Percentiles rank a stretch among this genome's conserved stretches.
phyloP scores from a whole-genome alignment of 2,797 vertebrate genomes.

The Pipistrellus pygmaeus region DNA sequence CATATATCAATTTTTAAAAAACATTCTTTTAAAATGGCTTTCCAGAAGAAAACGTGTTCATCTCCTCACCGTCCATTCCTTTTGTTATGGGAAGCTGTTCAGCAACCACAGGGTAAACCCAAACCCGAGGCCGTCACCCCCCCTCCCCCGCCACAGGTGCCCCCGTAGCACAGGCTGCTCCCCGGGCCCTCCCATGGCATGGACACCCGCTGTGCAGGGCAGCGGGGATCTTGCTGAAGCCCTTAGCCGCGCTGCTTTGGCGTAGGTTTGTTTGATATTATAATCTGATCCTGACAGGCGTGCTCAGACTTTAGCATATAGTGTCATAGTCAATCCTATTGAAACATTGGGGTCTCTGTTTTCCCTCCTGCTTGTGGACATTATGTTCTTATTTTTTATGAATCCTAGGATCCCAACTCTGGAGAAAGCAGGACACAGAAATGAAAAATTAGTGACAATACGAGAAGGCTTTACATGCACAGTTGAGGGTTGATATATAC shows the following conservation, averaged over 20 bases:
- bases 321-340: constrained; percentile 49
- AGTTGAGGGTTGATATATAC: not conserved
- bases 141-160: not conserved
- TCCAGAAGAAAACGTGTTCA: constrained; percentile 38
- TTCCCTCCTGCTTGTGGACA: constrained; percentile 42
- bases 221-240: constrained; percentile 92
- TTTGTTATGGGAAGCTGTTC: constrained; percentile 91
- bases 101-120: constrained; percentile 85
- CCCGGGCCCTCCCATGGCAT: constrained; percentile 94
- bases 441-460: constrained; percentile 21
- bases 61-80: constrained; percentile 35
- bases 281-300: constrained; percentile 32
- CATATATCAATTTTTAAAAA: not conserved
- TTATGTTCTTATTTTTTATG: constrained; percentile 33
- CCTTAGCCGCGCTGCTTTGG: constrained; percentile 92
- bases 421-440: constrained; percentile 16
- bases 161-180: constrained; percentile 22
- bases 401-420: not conserved
- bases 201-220: constrained; percentile 91
- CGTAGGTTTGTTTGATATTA: constrained; percentile 88
- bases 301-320: not conserved
- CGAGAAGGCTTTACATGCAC: not conserved
- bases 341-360: not conserved
- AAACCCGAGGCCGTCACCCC: not conserved
- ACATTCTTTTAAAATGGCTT: constrained; percentile 42